phyloP scores from a whole-genome alignment of 2,113 vertebrate species.

The Regulus satrapa region DNA sequence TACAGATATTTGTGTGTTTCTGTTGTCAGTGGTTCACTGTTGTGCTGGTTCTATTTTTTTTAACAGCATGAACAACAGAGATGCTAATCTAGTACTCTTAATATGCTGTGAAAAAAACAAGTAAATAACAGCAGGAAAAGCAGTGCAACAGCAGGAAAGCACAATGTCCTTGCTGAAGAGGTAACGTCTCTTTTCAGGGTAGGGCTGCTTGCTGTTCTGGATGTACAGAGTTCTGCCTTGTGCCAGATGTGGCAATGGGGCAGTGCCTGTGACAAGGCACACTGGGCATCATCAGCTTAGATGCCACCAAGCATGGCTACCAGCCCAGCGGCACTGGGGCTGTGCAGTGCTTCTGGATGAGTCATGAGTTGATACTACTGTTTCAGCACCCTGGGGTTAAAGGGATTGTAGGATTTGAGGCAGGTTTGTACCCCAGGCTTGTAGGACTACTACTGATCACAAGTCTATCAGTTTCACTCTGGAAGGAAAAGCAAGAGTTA shows the following conservation, averaged over 20 bases:
- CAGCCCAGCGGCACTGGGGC: neutral
- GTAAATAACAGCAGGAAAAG: neutral
- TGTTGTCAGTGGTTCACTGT: neutral
- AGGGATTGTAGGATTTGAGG: neutral
- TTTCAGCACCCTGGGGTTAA: neutral
- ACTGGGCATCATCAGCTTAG: neutral
- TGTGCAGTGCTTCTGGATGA: rapidly evolving
- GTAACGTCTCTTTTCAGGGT: no score
- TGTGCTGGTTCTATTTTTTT: neutral
- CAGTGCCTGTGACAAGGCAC: neutral
- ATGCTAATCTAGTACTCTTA: neutral
- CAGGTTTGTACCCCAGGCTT: neutral
- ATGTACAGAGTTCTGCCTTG: neutral
- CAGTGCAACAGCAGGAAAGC: neutral
- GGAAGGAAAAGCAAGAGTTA: neutral
- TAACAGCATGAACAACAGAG: neutral
- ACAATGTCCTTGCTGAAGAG: rapidly evolving
- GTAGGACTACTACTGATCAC: neutral
- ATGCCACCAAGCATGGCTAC: neutral
- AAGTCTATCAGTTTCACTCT: neutral
- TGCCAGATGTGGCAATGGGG: rapidly evolving
- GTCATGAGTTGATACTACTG: neutral
- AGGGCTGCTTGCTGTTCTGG: neutral
- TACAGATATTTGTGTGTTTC: neutral
- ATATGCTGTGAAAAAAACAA: rapidly evolving